phyloP scores from a whole-genome alignment of 2,888 invertebrate species.

The Sinelater perroti region DNA sequence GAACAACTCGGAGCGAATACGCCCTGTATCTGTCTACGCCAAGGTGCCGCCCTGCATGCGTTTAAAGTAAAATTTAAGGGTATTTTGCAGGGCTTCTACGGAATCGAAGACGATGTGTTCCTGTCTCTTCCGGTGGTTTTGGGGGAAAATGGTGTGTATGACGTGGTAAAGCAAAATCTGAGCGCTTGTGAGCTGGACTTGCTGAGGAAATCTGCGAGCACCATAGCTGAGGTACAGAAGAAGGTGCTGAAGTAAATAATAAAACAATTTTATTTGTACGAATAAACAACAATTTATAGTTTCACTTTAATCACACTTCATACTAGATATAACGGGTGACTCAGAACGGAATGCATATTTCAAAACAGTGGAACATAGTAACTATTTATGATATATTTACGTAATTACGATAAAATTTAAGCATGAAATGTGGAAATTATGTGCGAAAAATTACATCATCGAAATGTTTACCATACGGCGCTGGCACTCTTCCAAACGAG shows the following conservation, averaged over 20 bases:
- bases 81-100: constrained; percentile 77
- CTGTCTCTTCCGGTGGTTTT: constrained; percentile 84
- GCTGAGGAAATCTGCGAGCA: constrained; percentile 71
- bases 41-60: constrained; percentile 64
- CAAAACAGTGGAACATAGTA: too few species aligned
- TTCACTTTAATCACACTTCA: too few species aligned
- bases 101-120: constrained; percentile 82
- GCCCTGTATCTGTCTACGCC: constrained; percentile 80
- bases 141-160: constrained; percentile 74
- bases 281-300: constrained; percentile 1
- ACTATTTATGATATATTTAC: too few species aligned
- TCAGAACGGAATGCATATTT: too few species aligned
- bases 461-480: too few species aligned
- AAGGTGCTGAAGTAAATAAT: constrained; percentile 8
- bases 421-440: too few species aligned
- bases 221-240: constrained; percentile 48
- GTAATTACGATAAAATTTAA: too few species aligned
- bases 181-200: constrained; percentile 69
- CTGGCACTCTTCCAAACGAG: too few species aligned
- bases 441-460: too few species aligned
- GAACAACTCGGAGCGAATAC: constrained; percentile 74
- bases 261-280: not conserved
- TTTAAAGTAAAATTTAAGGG: constrained; percentile 13
- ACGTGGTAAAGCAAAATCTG: constrained; percentile 77
- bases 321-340: too few species aligned